A percentile compares a stretch with the other conserved stretches of the same genome.
These are phyloP conservation scores for Rhipidura dahli DNA, from an alignment of 2,113 vertebrate species.

Conservation along the genomic window DNA sequence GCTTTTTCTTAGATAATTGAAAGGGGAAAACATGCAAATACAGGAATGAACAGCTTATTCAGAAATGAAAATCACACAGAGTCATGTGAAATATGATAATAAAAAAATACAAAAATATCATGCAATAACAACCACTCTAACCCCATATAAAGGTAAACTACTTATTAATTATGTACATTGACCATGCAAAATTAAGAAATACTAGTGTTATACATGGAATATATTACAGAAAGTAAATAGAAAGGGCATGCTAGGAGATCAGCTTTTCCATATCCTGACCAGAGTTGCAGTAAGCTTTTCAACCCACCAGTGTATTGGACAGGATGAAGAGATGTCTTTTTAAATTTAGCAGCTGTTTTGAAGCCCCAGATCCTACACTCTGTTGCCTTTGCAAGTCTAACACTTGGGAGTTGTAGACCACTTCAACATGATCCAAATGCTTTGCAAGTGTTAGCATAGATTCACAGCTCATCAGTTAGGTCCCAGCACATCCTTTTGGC, in stretches of 20 bases:
- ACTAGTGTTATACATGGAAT: conserved; percentile 1
- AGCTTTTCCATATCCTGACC: conserved; percentile 47
- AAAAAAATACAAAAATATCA: conserved; percentile 47
- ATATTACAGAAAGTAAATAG: conserved; percentile 31
- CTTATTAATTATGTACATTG: conserved; percentile 29
- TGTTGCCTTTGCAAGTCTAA: neutral
- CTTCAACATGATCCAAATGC: neutral
- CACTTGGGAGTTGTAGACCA: neutral
- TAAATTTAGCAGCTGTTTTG: neutral
- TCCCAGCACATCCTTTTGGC: neutral
- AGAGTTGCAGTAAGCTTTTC: conserved; percentile 67
- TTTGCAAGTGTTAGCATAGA: neutral
- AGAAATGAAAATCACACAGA: conserved; percentile 37
- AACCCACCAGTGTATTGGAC: conserved; percentile 16
- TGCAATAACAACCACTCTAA: conserved; percentile 36
- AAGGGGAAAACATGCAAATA: conserved; percentile 66
- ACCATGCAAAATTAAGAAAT: neutral
- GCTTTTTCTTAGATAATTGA: conserved; percentile 59
- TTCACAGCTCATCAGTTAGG: neutral
- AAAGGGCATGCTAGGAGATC: neutral
- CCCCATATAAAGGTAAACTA: conserved; percentile 12
- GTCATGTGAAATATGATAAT: conserved; percentile 22
- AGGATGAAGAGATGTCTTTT: neutral
- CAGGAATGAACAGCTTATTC: conserved; percentile 49
- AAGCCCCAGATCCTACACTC: neutral